phyloP scores from a whole-genome alignment of 2,888 invertebrate genomes.

The Pandemis cinnamomeana region DNA sequence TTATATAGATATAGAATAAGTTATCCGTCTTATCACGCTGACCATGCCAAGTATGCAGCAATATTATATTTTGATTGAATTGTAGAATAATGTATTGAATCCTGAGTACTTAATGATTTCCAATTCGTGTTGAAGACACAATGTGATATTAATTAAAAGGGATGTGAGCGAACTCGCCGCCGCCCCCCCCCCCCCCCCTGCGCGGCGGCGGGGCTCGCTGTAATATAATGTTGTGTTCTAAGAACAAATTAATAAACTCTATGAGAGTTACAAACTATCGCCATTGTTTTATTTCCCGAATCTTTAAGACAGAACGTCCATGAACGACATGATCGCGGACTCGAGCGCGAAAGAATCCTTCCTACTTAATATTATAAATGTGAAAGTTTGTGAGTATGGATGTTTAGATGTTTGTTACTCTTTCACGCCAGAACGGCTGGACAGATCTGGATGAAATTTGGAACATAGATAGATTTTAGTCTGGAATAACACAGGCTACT shows the following conservation, averaged over 20 bases:
- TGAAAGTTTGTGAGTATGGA: too few species aligned
- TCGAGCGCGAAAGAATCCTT: too few species aligned
- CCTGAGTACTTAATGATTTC: conserved; percentile 12
- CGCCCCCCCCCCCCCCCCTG: conserved; percentile 16
- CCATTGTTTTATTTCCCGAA: conserved; percentile 14
- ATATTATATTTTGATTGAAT: conserved; percentile 9
- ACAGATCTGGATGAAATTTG: too few species aligned
- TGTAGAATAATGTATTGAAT: neutral
- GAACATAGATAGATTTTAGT: too few species aligned
- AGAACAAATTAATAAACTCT: conserved; percentile 41
- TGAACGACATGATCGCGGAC: too few species aligned
- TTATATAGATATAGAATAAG: conserved; percentile 4
- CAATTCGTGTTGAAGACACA: conserved; percentile 13
- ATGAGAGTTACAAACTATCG: conserved; percentile 32
- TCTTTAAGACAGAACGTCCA: too few species aligned
- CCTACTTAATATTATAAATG: too few species aligned
- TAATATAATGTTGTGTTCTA: conserved; percentile 34
- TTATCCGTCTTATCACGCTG: conserved; percentile 8
- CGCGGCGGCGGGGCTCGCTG: conserved; percentile 17
- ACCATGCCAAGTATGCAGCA: neutral
- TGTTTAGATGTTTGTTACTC: too few species aligned
- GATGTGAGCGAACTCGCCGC: conserved; percentile 15
- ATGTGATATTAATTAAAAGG: conserved; percentile 31
- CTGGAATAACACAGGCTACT: too few species aligned
- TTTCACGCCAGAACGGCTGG: too few species aligned